A percentile compares a stretch with the other conserved stretches of the same genome.
These are phyloP conservation scores for Oncorhynchus clarkii DNA, from an alignment of 2,113 vertebrate genomes.

Conservation along the genomic window DNA sequence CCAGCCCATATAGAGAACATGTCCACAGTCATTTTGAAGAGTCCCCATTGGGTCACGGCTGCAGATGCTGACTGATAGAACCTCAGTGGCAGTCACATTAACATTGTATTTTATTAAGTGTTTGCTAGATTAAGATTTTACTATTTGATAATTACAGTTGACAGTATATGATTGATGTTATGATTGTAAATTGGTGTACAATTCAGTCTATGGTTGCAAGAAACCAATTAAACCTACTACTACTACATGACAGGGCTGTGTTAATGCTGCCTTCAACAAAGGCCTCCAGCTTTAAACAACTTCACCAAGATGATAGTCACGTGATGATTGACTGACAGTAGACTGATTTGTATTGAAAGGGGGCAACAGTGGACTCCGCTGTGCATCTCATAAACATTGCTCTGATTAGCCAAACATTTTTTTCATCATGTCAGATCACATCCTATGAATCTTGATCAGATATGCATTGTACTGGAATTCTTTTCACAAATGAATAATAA, in stretches of 20 bases:
- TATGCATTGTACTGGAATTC: not conserved
- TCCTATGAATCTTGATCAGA: not conserved
- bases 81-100: not conserved
- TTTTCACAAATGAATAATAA: not conserved
- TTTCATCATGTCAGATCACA: not conserved
- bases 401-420: not conserved
- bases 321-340: too few relatives aligned
- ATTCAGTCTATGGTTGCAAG: too few relatives aligned
- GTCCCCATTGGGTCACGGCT: not conserved
- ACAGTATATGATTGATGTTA: too few relatives aligned
- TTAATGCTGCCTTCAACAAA: conserved; percentile 4
- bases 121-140: too few relatives aligned
- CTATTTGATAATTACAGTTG: too few relatives aligned
- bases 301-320: not conserved
- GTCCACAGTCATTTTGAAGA: not conserved
- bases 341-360: too few relatives aligned
- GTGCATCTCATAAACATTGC: not conserved
- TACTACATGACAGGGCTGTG: not conserved
- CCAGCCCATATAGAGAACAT: not conserved
- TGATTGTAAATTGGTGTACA: too few relatives aligned
- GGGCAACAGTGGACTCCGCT: not conserved
- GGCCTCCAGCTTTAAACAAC: conserved; percentile 11
- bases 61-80: not conserved
- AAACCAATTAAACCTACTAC: too few relatives aligned
- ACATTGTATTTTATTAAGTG: conserved; percentile 1